Conservation (phyloP, 2,797 vertebrate genomes). For the Toxotes lorentzi region DNA sequence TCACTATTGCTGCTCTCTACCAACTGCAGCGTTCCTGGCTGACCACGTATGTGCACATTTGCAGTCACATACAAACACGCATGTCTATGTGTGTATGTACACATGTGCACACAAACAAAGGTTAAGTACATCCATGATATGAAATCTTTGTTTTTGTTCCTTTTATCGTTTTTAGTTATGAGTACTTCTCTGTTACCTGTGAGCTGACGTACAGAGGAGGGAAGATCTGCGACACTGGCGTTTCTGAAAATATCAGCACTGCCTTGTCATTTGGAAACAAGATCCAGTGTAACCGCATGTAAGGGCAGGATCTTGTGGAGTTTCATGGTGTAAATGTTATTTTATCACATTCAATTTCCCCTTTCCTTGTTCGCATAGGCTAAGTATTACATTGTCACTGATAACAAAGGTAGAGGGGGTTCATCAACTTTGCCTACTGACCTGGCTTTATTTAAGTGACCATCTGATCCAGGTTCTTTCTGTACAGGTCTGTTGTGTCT, state of each 20-base stretch:
- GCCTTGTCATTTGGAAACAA: conserved; percentile 72
- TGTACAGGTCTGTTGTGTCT: not conserved
- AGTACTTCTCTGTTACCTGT: conserved; percentile 81
- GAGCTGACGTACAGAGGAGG: conserved; percentile 68
- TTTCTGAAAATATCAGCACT: conserved; percentile 83
- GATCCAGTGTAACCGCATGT: conserved; percentile 83
- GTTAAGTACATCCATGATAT: not conserved
- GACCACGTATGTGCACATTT: conserved; percentile 58
- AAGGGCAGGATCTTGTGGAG: conserved; percentile 34
- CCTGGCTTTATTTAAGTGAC: not conserved
- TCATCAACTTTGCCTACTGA: not conserved
- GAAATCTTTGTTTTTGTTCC: not conserved
- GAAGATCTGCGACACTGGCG: conserved; percentile 67
- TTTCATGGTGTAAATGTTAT: not conserved
- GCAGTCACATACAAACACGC: not conserved
- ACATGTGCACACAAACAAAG: not conserved
- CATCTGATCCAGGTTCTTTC: not conserved
- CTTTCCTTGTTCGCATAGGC: not conserved
- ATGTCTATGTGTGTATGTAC: not conserved
- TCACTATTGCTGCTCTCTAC: conserved; percentile 77
- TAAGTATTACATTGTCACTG: not conserved
- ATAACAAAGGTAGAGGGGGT: not conserved
- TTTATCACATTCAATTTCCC: not conserved
- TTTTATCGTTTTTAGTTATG: conserved; percentile 70
- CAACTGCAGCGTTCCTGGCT: conserved; percentile 74